Base-by-base conservation (phyloP, 1,140 invertebrate species). In the Drosophila ohnishii region DNA sequence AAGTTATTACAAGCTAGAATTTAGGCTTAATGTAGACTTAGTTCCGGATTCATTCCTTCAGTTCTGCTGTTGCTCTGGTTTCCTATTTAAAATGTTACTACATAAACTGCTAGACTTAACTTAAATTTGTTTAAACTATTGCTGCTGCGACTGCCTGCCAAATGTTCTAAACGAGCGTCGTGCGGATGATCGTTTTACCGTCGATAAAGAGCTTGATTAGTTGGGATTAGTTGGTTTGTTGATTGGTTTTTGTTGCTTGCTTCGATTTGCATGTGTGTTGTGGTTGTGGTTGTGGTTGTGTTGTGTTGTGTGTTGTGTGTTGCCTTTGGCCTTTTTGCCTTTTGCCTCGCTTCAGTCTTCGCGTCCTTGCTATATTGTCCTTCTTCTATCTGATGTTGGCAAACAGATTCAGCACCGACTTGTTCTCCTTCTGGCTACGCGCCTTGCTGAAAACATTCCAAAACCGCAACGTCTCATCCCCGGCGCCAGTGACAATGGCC, bases 391-490 rank as follows among this genome's bases (percentile, higher is more conserved):
- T 91, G 63, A 92, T 92, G 64, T 92, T 92, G 40, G 97, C 97
- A 92, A 98, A 99, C n/a, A 99, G 93, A 93, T 98, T 99, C 72
- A 99, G 93, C n/a, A 98, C 97, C 39, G 97, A 98, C 92, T 98
- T 98, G 64, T 97, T 98, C 92, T 99, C 98, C 93, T 97, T 97
- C 91, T 98, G 97, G 63, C 97, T 98, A 48, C 97, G 94, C 14
- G 97, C 97, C 94, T 99, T 99, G 75, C 97, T 98, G 92, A 99
- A 99, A 0, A 99, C 98, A 93, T 99, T 99, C 99, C 99, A 99
- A 92, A 99, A 99, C 14, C 99, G 93, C 8, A 99, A 93, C 1
- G 99, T 99, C 92, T 99, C 99, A 92, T 99, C 99, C 1, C 99
- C 99, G 16, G 99, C 99, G 10, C 99, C 99, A 0, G 99, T 99